Evolutionary conservation across 2,797 vertebrate genomes (phyloP).

Genomic region (Microhierax caerulescens): DNA sequence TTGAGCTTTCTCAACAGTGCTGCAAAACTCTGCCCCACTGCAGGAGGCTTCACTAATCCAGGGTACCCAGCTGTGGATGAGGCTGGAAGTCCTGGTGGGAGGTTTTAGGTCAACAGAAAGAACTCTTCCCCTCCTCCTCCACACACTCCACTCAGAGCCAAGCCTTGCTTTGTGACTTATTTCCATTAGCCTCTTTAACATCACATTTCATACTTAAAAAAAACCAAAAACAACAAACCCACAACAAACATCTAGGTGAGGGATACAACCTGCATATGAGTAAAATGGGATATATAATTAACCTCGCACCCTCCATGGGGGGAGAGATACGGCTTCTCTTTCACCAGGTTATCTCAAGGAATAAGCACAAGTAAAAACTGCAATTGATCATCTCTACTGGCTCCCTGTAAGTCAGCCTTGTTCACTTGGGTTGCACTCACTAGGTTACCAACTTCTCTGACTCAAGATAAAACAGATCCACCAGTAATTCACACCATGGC

Average conservation of each 20-base stretch:
- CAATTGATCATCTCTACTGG: background rate
- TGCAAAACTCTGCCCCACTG: background rate
- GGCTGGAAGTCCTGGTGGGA: background rate
- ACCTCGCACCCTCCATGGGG: background rate
- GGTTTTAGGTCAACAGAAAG: background rate
- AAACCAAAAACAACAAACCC: too few relatives aligned
- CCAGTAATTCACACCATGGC: background rate
- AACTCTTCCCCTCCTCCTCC: background rate
- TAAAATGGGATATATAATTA: background rate
- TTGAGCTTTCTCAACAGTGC: background rate
- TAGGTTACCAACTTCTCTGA: background rate
- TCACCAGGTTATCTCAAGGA: background rate
- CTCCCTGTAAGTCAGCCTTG: background rate
- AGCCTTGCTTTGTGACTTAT: background rate
- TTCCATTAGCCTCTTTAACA: background rate
- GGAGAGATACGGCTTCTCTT: background rate
- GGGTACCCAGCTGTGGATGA: fast-evolving
- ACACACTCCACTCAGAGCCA: background rate
- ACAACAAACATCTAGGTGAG: background rate
- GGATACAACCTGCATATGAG: background rate
- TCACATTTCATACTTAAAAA: background rate
- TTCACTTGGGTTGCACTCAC: background rate
- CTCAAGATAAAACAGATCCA: background rate
- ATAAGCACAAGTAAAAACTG: background rate
- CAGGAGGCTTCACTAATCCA: background rate